Evolutionary conservation across 2,113 vertebrate genomes (phyloP).

Genomic region (cattle (Bos taurus)): DNA sequence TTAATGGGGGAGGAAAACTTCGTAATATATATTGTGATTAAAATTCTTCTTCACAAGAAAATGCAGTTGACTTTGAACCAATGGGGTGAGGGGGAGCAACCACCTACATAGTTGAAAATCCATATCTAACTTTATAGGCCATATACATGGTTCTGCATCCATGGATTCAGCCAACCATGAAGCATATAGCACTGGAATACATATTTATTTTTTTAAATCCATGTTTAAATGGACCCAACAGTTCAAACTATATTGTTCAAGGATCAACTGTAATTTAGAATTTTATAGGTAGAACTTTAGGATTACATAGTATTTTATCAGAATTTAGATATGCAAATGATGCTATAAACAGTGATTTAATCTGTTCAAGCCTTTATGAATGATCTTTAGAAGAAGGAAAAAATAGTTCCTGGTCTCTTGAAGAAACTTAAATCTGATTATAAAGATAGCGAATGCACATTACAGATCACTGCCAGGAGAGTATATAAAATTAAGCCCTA

Average conservation of each 20-base stretch:
- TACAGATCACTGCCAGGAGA: background rate
- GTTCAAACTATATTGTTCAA: background rate
- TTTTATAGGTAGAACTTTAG: background rate
- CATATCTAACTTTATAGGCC: background rate
- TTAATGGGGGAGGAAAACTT: background rate
- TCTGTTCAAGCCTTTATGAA: slow-evolving; percentile 13
- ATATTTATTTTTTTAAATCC: background rate
- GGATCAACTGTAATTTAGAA: background rate
- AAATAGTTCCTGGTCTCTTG: background rate
- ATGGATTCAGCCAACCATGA: background rate
- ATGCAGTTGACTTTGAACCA: background rate
- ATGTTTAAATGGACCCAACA: background rate
- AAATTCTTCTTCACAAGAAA: background rate
- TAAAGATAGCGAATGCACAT: background rate
- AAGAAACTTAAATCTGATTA: slow-evolving; percentile 21
- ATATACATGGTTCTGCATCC: background rate
- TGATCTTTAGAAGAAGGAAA: background rate
- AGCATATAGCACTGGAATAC: background rate
- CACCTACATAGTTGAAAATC: background rate
- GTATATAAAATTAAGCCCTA: background rate
- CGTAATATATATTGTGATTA: background rate
- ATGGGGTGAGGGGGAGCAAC: background rate
- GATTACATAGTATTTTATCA: slow-evolving; percentile 11
- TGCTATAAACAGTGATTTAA: background rate
- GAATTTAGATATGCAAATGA: background rate